phyloP scores from a whole-genome alignment of 30 jellyfish, hydroid and myxozoan species.

The Morbakka virulenta region DNA sequence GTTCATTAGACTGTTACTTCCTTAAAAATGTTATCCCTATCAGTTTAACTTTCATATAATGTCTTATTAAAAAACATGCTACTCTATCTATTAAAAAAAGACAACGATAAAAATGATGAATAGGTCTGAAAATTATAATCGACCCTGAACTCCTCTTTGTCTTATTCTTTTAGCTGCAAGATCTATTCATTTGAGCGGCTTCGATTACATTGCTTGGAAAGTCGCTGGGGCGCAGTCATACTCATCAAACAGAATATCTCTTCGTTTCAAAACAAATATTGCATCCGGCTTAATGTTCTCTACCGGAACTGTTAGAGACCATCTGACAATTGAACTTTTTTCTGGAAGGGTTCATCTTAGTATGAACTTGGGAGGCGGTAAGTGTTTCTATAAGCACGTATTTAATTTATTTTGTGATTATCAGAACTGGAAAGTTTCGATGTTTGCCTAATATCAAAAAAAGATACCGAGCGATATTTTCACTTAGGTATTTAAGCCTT shows the following conservation, averaged over 20 bases:
- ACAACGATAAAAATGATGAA: no score
- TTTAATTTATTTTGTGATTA: not conserved
- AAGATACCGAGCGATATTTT: no score
- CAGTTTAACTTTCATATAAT: no score
- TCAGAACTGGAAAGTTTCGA: no score
- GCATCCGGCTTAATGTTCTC: constrained; percentile 67
- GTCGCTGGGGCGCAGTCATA: constrained; percentile 28
- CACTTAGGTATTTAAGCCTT: no score
- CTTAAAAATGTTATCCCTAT: no score
- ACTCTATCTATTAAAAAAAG: no score
- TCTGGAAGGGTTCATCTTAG: constrained; percentile 45
- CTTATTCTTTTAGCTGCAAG: constrained; percentile 22
- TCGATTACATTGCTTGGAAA: constrained; percentile 45
- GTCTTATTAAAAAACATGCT: no score
- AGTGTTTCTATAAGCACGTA: not conserved
- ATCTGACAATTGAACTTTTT: constrained; percentile 57
- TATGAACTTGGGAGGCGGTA: constrained; percentile 86
- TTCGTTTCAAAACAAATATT: constrained; percentile 63
- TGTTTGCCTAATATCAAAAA: no score
- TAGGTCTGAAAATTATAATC: no score
- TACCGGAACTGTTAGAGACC: constrained; percentile 50
- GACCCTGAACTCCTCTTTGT: no score
- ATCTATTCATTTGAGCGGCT: constrained; percentile 44
- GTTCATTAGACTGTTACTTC: no score
- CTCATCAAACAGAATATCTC: constrained; percentile 24